These are phyloP conservation scores for Alviniconcha marisindica DNA, from an alignment of 1,140 invertebrate genomes.

Conservation along the genomic window DNA sequence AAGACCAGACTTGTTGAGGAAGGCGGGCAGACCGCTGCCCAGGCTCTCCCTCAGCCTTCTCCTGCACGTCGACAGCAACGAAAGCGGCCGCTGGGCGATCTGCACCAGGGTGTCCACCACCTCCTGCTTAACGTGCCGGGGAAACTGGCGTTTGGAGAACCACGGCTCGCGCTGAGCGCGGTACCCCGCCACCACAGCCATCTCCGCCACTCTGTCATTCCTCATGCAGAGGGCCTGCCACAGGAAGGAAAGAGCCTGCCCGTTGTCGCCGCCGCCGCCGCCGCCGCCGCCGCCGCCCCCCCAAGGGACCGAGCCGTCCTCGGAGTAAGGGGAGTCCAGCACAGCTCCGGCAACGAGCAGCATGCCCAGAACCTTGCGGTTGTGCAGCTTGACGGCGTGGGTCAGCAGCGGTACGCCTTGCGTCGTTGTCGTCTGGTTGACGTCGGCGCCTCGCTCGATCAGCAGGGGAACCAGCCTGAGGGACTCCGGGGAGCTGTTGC, in stretches of 20 bases:
- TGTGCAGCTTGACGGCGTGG: not conserved
- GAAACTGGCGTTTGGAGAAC: not conserved
- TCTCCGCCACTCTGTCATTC: not conserved
- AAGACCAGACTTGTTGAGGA: not conserved
- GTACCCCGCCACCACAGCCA: slow-evolving; percentile 11
- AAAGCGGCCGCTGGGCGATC: not conserved
- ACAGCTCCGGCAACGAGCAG: not conserved
- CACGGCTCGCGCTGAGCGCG: not conserved
- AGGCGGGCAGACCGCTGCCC: not conserved
- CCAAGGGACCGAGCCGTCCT: not conserved
- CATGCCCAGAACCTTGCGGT: not conserved
- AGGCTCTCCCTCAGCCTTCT: not conserved
- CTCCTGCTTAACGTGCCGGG: not conserved
- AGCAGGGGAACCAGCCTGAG: not conserved
- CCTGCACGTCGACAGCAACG: not conserved
- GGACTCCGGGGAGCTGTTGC: not conserved
- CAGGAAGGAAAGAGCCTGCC: no score
- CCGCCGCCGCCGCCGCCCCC: no score
- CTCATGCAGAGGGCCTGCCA: not conserved
- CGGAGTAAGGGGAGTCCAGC: not conserved
- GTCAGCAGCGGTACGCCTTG: not conserved
- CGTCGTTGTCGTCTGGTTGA: not conserved
- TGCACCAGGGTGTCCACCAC: not conserved
- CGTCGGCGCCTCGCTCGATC: not conserved
- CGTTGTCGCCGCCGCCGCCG: no score